Base-by-base conservation (phyloP, 2,797 vertebrate species). In the Eremophila alpestris region DNA sequence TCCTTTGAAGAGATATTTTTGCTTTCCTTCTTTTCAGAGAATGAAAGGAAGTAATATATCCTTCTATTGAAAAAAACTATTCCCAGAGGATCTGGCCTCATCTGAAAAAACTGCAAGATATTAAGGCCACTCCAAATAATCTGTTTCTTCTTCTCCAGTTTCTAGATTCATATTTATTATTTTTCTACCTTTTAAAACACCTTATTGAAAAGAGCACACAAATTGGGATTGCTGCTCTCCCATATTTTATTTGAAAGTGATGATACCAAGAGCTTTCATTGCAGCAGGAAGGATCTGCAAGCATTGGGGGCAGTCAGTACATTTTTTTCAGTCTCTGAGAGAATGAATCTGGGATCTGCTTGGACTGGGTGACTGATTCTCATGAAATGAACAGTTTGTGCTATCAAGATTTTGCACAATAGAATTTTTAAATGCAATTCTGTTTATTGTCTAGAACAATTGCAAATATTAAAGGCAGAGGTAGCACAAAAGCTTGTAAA, bases 1-100 rank as follows among this genome's bases (percentile, higher is more conserved):
- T 83, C 58, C 45, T 90, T 81, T 95, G 83, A 95, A 91, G 63
- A 89, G 26, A 3, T 43, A 74, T 56, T 49, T 91, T 80, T 62
- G 30, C 48, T 62, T 76, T 89, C 32, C 20, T 30, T 91, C n/a
- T 52, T 46, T 83, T 80, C 68, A 87, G 40, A 86, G 79, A 46
- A 89, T 85, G 55, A 94, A 87, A 89, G 27, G 71, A 92, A 38
- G n/a, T 29, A 93, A 89, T 54, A 78, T 5, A 58, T 40, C 34
- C 46, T 75, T 75, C 75, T 36, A 65, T 4, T 78, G 34, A 68
- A 20, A 81, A 81, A 68, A 56, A 56, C 10, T 75, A 89, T 71
- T 85, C 62, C 69, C 76, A 91, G 64, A 91, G 41, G 56, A 85
- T 41, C 68, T 91, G 45, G 46, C n/a, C 21, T 46, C 58, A 70